These are phyloP conservation scores for Leptinotarsa peninsularis DNA, from an alignment of 2,888 invertebrate genomes.

Conservation along the genomic window DNA sequence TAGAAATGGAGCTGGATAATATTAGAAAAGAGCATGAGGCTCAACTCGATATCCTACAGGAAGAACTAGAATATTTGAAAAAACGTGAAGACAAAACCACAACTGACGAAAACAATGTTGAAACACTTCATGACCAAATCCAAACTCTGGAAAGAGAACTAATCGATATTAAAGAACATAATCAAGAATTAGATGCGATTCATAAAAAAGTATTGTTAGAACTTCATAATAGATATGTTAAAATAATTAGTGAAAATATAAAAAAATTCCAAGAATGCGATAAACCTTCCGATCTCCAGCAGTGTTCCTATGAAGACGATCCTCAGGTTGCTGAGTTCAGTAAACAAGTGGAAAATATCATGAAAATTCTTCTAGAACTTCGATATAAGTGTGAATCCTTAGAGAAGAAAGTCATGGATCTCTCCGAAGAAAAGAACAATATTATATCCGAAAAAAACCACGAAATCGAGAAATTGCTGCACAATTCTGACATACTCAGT, in stretches of 20 bases:
- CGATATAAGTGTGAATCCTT: constrained; percentile 72
- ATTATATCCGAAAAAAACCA: constrained; percentile 61
- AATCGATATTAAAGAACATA: constrained; percentile 29
- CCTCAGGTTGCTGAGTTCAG: constrained; percentile 57
- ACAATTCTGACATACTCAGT: constrained; percentile 61
- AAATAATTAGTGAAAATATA: constrained; percentile 55
- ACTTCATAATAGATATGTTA: constrained; percentile 55
- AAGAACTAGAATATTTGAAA: constrained; percentile 54
- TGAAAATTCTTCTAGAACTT: constrained; percentile 71
- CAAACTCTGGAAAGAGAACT: constrained; percentile 29
- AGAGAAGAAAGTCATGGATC: constrained; percentile 70
- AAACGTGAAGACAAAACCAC: constrained; percentile 43
- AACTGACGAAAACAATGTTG: constrained; percentile 18
- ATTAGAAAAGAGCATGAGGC: constrained; percentile 37
- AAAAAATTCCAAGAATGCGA: constrained; percentile 53
- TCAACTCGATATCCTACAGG: constrained; percentile 37
- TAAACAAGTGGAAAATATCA: constrained; percentile 68
- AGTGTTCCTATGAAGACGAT: constrained; percentile 42
- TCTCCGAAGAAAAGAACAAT: constrained; percentile 67
- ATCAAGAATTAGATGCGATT: constrained; percentile 33
- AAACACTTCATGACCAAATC: constrained; percentile 11
- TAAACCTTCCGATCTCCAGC: constrained; percentile 44
- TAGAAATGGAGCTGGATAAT: constrained; percentile 36
- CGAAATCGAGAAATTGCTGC: constrained; percentile 63
- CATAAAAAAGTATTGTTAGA: constrained; percentile 39